Evolutionary conservation across 2,797 vertebrate species (phyloP).

Genomic region (Arnoldichthys spilopterus): DNA sequence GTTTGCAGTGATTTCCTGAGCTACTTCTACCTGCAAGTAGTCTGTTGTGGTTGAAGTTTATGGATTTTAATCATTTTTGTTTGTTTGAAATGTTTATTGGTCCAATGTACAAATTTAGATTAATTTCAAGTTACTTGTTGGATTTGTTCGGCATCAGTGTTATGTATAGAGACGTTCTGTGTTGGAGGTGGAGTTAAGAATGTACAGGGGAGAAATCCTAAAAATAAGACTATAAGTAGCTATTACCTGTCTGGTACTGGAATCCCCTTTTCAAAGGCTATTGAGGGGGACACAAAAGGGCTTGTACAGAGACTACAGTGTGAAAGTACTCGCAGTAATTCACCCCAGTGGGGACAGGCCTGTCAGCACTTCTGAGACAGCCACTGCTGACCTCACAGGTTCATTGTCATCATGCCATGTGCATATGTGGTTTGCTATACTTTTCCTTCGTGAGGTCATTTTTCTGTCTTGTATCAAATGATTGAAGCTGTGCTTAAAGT

Average conservation of each 20-base stretch:
- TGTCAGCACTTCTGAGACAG: constrained; percentile 76
- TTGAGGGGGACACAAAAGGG: constrained; percentile 45
- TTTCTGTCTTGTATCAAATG: neutral
- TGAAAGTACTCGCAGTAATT: constrained; percentile 46
- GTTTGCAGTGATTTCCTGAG: neutral
- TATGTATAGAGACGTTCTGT: neutral
- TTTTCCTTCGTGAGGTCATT: constrained; percentile 17
- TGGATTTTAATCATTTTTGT: neutral
- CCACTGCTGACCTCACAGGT: constrained; percentile 68
- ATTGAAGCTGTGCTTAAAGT: neutral
- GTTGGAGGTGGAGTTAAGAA: neutral
- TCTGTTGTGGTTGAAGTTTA: too few relatives aligned
- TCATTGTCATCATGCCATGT: constrained; percentile 64
- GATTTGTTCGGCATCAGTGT: neutral
- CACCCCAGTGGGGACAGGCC: constrained; percentile 65
- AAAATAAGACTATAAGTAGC: neutral
- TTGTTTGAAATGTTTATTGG: neutral
- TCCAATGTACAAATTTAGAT: neutral
- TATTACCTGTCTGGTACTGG: constrained; percentile 37
- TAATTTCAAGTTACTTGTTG: neutral
- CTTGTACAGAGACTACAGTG: constrained; percentile 27
- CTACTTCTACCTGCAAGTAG: neutral
- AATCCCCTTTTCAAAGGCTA: constrained; percentile 50
- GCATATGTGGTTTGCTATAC: neutral
- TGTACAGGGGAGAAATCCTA: neutral